Evolutionary conservation across 2,888 invertebrate genomes (phyloP).

Genomic region (Arge pagana): DNA sequence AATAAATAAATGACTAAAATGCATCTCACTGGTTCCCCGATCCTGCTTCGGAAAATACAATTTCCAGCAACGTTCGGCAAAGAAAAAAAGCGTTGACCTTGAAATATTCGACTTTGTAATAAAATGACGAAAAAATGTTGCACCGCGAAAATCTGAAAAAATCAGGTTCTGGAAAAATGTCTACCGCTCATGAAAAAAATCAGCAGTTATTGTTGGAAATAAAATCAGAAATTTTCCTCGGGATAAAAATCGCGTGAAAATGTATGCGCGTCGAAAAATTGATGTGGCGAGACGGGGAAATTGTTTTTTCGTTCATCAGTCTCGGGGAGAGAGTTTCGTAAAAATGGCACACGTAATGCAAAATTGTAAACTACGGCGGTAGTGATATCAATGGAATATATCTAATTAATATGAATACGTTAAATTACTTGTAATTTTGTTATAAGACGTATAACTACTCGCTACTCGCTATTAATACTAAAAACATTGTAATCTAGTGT

Average conservation of each 20-base stretch:
- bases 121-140: conserved; percentile 5
- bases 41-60: conserved; percentile 14
- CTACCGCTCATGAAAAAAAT: too few species aligned
- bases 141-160: not conserved
- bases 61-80: not conserved
- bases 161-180: too few species aligned
- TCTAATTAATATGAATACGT: conserved; percentile 33
- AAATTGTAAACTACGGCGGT: conserved; percentile 23
- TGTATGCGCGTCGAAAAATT: too few species aligned
- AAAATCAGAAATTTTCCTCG: too few species aligned
- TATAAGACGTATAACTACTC: conserved; percentile 35
- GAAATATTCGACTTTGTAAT: conserved; percentile 11
- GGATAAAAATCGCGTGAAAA: too few species aligned
- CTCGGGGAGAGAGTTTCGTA: conserved; percentile 8
- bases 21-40: conserved; percentile 20
- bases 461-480: conserved; percentile 31
- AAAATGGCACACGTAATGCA: not conserved
- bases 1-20: conserved; percentile 30
- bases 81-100: conserved; percentile 3
- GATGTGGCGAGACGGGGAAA: not conserved
- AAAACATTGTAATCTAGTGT: conserved; percentile 14
- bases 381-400: conserved; percentile 31
- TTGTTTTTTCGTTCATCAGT: not conserved
- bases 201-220: too few species aligned
- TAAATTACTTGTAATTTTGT: conserved; percentile 29